Base-by-base conservation (phyloP, 2,113 vertebrate species). In the Phodopus roborovskii region DNA sequence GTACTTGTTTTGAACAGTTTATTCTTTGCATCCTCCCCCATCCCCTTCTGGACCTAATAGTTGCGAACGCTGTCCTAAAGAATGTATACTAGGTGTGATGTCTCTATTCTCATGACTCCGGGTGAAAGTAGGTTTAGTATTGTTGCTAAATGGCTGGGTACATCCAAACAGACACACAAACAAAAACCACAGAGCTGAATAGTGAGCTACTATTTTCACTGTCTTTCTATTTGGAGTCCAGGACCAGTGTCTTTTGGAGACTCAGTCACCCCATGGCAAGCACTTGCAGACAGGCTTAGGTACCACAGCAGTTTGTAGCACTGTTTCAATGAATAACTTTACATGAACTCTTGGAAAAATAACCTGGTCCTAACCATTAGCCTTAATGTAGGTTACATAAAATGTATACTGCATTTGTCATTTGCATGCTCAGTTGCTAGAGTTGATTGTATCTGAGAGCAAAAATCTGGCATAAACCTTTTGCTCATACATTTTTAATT, bases 401-500 rank as follows among this genome's bases (percentile, higher is more conserved):
- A 92, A 96, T 96, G 95, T 87, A 97, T 89, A 88, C 88, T 88
- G 74, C 50, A 87, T 89, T 97, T 97, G 85, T 96, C 92, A 94
- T 91, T 94, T 22, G 0, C 78, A 89, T 66, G 89, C 90, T 94
- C 95, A 95, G 85, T 96, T 96, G 88, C 92, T 94, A 82, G 77
- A 92, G 74, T 85, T 97, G 95, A 96, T 96, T 94, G 20, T 95
- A 97, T 98, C 96, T 97, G 77, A 94, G 90, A 94, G 85, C 50
- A 94, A 95, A 90, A 96, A 87, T 97, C 96, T 97, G 94, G 94
- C 64, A 3, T 93, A 75, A 96, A 74, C 81, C 91, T 90, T 95
- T 96, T 94, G 82, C 92, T 96, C 97, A 98, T 96, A 90, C 88
- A 97, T 96, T 97, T 98, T 96, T 97, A 97, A 98, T 97, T 97